Evolutionary conservation across 2,797 vertebrate species (phyloP).

Genomic region (Australoheros facetus): DNA sequence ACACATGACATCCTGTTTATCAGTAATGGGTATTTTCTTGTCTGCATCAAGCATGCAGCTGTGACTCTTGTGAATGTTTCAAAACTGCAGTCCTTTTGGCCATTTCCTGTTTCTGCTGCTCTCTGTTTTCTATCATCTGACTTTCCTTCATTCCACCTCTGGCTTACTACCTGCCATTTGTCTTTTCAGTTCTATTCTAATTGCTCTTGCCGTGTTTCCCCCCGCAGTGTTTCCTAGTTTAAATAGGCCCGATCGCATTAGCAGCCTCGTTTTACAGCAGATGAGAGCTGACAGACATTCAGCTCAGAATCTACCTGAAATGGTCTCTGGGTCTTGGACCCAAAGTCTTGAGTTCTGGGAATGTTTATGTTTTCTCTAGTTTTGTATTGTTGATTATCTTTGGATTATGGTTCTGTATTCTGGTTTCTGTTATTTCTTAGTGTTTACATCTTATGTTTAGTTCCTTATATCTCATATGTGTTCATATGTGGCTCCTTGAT

Average conservation of each 20-base stretch:
- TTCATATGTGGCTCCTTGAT: no score
- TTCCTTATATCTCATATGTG: no score
- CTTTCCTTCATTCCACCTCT: neutral
- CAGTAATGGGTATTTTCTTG: neutral
- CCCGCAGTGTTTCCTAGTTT: neutral
- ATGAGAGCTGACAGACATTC: neutral
- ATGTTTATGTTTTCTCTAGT: no score
- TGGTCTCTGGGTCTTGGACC: no score
- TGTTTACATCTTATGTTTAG: no score
- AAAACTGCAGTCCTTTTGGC: neutral
- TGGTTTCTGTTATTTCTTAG: no score
- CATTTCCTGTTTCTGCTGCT: slow-evolving; percentile 14
- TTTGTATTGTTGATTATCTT: no score
- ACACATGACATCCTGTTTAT: neutral
- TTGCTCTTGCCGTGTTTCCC: neutral
- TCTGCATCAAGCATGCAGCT: neutral
- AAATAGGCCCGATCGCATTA: slow-evolving; percentile 2
- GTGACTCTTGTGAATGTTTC: neutral
- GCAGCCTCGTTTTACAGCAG: neutral
- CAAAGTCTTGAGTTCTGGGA: no score
- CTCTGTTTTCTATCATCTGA: neutral
- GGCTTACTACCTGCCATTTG: neutral
- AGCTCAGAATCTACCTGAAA: neutral
- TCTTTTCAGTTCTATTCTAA: neutral
- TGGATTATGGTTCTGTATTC: no score